Evolutionary conservation across 1,140 invertebrate species (phyloP).

Genomic region (Drosophila erecta): DNA sequence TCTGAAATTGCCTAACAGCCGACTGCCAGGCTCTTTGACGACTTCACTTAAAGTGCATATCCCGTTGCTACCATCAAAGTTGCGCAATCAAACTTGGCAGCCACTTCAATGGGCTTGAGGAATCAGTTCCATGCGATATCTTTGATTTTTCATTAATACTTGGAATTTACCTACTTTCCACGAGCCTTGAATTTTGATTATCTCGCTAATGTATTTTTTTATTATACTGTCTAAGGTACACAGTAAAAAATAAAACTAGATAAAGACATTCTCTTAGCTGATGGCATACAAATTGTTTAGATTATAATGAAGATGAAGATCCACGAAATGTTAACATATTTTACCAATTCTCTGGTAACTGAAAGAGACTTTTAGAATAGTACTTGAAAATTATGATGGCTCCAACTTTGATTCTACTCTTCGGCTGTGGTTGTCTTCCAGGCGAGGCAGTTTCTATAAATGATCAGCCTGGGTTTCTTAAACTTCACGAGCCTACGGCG

Average conservation of each 20-base stretch:
- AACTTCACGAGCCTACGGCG: constrained; percentile 96
- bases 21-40: constrained; percentile 36
- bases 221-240: constrained; percentile 19
- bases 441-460: constrained; percentile 87
- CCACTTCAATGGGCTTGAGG: constrained; percentile 2
- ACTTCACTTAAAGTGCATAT: constrained; percentile 52
- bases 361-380: no score
- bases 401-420: background rate
- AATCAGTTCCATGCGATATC: constrained; percentile 13
- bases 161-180: constrained; percentile 5
- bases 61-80: constrained; percentile 7
- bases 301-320: background rate
- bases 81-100: constrained; percentile 15
- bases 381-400: no score
- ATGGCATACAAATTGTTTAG: background rate
- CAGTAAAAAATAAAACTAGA: background rate
- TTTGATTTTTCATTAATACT: constrained; percentile 38
- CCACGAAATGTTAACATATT: no score
- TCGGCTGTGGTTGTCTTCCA: constrained; percentile 10
- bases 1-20: constrained; percentile 51
- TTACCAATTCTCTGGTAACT: no score
- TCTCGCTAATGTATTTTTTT: constrained; percentile 41
- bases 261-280: no score
- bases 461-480: constrained; percentile 93
- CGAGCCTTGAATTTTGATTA: constrained; percentile 6